Evolutionary conservation across 2,113 vertebrate genomes (phyloP), one percentile per base, ranked within the genome.

Genomic region (Mola mola): DNA sequence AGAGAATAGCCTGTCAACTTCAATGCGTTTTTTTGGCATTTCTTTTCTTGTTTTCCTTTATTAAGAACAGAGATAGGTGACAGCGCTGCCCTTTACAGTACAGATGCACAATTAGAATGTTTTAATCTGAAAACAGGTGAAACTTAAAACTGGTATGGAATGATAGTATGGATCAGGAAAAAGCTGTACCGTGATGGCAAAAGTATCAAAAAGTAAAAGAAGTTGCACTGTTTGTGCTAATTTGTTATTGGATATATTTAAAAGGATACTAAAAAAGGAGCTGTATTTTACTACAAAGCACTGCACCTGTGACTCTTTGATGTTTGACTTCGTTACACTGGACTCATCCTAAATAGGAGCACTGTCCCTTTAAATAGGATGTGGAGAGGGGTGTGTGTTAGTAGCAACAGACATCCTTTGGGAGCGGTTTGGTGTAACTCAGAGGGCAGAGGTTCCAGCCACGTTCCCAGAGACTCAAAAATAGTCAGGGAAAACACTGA

Each of bases 361-460:
- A 5, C 92, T 91, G 90, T 90, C 87, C 89, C 90, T 93, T 93
- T 94, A 93, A 93, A 89, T 85, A 77, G 55, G 74, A 79, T 78
- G 84, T 72, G 73, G 80, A 85, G 78, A 84, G 84, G 91, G 89
- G 91, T 88, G 91, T 91, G 91, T 93, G 92, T 93, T 81, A 76
- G 88, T 79, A 90, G 82, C 70, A 77, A 44, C 88, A 83, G 62
- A 80, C 85, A 85, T 89, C 87, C 85, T 86, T 64, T 81, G 82
- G 86, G 86, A 87, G 82, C 67, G 69, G 76, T 70, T 79, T 69
- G 83, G 83, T 90, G 84, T 72, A 83, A 58, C 85, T 80, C 75
- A 37, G 82, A 85, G 87, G 87, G 80, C 79, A 70, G 83, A 86
- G 85, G 67, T 83, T 67, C 43, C 70, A 40, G 79, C 50, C 22